Base-by-base conservation (phyloP, 2,797 vertebrate species). In the Argyrosomus regius region DNA sequence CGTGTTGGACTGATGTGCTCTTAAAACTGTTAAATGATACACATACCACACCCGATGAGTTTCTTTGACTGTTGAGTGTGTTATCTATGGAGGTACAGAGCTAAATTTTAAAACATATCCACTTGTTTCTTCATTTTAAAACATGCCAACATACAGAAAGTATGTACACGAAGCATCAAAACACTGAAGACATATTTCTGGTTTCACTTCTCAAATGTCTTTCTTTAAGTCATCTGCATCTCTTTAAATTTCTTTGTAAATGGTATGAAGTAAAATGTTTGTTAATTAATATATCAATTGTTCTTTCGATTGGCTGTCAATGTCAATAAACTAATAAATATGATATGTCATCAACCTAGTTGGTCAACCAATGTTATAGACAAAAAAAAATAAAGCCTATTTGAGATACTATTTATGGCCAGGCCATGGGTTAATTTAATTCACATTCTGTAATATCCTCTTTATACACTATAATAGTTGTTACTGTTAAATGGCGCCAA, bases 1-100 rank as follows among this genome's bases (percentile, higher is more conserved):
- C 72, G 78, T 76, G 84, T 79, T 63, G 59, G 75, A 81, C 70
- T 86, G 78, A 88, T 80, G 79, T 72, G 60, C 46, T 77, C 50
- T 72, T 50, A 79, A 77, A 63, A 77, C 72, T 66, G 62, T 24
- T 3, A 3, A 86, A 49, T 48, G 72, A 77, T 54, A 45, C 62
- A 78, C 20, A 22, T 31, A 16, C 43, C 24, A 76, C 81, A 58
- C 14, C 26, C 28, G 3, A 16, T 11, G 56, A 60, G 50, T 66
- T 50, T 56, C 74, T 60, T 17, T 58, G 20, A 61, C 35, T 73
- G 64, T 22, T 18, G 16, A 43, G 26, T 20, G 50, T 61, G n/a
- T 71, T 49, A 11, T 46, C 43, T n/a, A 57, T 14, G 31, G 13
- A 66, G 13, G 18, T 45, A 57, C 14, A 49, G 16, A 46, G 61